Conservation (phyloP, 2,888 invertebrate species). For the Oxytorus armatus region DNA sequence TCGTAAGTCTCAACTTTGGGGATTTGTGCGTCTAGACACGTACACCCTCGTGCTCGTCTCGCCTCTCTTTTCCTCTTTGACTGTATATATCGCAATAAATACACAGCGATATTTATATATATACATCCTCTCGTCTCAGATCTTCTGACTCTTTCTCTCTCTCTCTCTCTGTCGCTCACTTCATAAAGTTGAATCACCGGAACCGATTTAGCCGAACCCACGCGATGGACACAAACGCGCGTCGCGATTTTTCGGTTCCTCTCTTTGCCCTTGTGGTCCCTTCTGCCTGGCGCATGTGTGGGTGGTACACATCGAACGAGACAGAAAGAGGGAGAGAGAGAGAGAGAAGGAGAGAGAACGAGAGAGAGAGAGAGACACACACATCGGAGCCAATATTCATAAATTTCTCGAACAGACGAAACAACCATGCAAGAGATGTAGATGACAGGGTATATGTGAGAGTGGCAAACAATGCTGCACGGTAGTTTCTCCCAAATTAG, state of each 20-base stretch:
- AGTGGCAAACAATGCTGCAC: not conserved
- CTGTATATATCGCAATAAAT: constrained; percentile 21
- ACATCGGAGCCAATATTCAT: constrained; percentile 73
- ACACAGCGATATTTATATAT: not conserved
- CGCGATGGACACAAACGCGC: constrained; percentile 75
- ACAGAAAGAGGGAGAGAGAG: constrained; percentile 15
- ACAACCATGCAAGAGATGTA: constrained; percentile 67
- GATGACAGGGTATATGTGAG: constrained; percentile 20
- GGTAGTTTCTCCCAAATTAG: not conserved
- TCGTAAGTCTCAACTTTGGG: constrained; percentile 69
- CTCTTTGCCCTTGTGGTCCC: constrained; percentile 31
- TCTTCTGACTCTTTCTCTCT: constrained; percentile 56
- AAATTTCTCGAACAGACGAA: constrained; percentile 79
- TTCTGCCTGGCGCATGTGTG: constrained; percentile 43
- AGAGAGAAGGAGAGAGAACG: not conserved
- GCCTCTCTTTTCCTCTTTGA: constrained; percentile 59
- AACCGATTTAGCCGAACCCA: constrained; percentile 81
- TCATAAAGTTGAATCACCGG: constrained; percentile 78
- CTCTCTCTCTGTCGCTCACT: constrained; percentile 63
- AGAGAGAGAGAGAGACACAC: constrained; percentile 22
- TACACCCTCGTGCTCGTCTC: constrained; percentile 70
- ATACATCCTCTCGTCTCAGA: constrained; percentile 32
- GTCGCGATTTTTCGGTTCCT: constrained; percentile 69
- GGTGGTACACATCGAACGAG: constrained; percentile 10
- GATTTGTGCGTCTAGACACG: constrained; percentile 82